Conservation (phyloP, 2,113 vertebrate genomes). For the Kobus ellipsiprymnus region DNA sequence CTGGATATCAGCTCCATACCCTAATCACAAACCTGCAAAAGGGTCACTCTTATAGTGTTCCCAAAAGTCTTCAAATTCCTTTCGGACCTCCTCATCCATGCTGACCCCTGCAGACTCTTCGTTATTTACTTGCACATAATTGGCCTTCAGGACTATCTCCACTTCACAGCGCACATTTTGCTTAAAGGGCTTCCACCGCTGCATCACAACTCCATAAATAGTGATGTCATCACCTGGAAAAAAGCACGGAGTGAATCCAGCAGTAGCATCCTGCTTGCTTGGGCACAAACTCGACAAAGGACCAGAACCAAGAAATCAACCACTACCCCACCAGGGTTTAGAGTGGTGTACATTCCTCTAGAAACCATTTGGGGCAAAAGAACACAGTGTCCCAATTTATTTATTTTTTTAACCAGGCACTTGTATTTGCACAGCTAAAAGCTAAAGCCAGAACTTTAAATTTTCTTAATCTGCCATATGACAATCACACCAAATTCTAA, state of each 20-base stretch:
- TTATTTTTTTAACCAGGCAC: background rate
- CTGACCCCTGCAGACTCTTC: slow-evolving; percentile 84
- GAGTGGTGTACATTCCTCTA: background rate
- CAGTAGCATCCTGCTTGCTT: background rate
- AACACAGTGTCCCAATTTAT: background rate
- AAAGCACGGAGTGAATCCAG: slow-evolving; percentile 10
- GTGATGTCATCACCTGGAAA: slow-evolving; percentile 93
- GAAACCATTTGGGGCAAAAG: background rate
- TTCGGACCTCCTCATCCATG: slow-evolving; percentile 87
- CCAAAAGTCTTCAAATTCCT: slow-evolving; percentile 95
- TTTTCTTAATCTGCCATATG: background rate
- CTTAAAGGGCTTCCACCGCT: slow-evolving; percentile 92
- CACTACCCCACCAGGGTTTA: background rate
- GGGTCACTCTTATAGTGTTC: slow-evolving; percentile 83
- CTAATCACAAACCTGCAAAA: slow-evolving; percentile 85
- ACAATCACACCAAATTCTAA: background rate
- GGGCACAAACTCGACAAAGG: background rate
- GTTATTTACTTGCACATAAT: slow-evolving; percentile 94
- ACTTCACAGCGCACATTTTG: slow-evolving; percentile 87
- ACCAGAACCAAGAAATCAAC: background rate
- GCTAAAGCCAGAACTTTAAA: background rate
- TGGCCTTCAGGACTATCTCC: slow-evolving; percentile 94
- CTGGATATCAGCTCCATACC: background rate
- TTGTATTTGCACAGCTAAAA: background rate
- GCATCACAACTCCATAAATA: slow-evolving; percentile 92